phyloP scores from a whole-genome alignment of 2,113 vertebrate species.

The Malurus melanocephalus region DNA sequence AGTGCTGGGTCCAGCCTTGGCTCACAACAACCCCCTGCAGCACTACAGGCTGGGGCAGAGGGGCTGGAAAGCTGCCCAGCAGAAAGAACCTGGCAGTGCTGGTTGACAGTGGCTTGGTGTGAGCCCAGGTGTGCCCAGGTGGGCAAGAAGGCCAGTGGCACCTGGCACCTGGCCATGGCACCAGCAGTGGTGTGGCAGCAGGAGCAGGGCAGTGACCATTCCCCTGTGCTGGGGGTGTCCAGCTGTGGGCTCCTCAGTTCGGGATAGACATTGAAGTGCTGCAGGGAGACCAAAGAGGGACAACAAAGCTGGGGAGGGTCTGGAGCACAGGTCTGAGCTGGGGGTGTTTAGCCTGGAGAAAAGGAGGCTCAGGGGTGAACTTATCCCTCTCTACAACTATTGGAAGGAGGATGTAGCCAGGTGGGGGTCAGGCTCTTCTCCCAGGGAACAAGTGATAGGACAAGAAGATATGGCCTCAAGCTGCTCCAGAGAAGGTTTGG shows the following conservation, averaged over 20 bases:
- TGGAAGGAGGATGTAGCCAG: neutral
- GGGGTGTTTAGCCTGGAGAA: neutral
- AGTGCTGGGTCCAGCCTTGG: neutral
- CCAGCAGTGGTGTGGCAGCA: neutral
- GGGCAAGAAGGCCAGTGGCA: neutral
- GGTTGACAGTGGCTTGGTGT: neutral
- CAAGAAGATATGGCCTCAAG: neutral
- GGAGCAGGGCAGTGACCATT: neutral
- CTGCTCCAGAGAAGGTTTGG: neutral
- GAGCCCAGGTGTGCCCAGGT: neutral
- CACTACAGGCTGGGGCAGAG: neutral
- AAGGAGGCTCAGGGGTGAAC: neutral
- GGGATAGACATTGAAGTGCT: neutral
- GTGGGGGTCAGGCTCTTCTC: neutral
- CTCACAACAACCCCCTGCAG: neutral
- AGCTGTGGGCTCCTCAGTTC: neutral
- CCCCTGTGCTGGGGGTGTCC: neutral
- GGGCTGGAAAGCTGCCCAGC: neutral
- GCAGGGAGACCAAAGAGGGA: neutral
- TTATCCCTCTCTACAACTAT: neutral
- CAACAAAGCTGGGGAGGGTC: neutral
- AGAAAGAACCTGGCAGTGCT: neutral
- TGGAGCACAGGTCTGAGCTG: neutral
- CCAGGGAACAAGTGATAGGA: neutral
- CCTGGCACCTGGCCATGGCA: neutral